A percentile compares a stretch with the other conserved stretches of the same genome.
Evolutionary conservation across 2,113 vertebrate genomes (phyloP).

Genomic region (Thymallus thymallus): DNA sequence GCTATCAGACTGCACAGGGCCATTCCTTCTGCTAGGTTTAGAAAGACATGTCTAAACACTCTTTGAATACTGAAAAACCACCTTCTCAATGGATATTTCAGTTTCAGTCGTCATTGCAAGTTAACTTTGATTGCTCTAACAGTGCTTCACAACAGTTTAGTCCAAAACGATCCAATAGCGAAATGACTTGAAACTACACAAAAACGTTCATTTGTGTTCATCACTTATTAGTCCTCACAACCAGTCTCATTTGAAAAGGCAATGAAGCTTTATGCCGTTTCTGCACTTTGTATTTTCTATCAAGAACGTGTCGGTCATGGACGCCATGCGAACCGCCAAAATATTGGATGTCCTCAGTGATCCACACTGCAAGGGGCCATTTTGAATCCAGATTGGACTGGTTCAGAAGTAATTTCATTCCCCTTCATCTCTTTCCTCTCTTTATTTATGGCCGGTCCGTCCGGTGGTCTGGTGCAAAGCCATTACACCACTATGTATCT

Average conservation of each 20-base stretch:
- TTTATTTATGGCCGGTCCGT: constrained; percentile 77
- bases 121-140: no score
- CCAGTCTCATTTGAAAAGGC: neutral
- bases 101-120: no score
- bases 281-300: constrained; percentile 38
- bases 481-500: constrained; percentile 82
- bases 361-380: constrained; percentile 62
- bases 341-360: constrained; percentile 67
- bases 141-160: no score
- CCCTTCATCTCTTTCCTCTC: constrained; percentile 44
- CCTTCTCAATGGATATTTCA: no score
- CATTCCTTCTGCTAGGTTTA: neutral
- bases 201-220: neutral
- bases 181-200: no score
- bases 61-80: neutral
- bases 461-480: constrained; percentile 67
- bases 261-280: no score
- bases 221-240: constrained; percentile 24
- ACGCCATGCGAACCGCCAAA: constrained; percentile 51
- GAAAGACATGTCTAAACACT: neutral
- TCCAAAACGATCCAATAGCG: no score
- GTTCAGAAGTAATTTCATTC: constrained; percentile 70
- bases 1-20: neutral
- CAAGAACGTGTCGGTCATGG: constrained; percentile 53
- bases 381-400: constrained; percentile 73